These are phyloP conservation scores for Neoascia interrupta DNA, from an alignment of 2,888 invertebrate species.

Conservation along the genomic window DNA sequence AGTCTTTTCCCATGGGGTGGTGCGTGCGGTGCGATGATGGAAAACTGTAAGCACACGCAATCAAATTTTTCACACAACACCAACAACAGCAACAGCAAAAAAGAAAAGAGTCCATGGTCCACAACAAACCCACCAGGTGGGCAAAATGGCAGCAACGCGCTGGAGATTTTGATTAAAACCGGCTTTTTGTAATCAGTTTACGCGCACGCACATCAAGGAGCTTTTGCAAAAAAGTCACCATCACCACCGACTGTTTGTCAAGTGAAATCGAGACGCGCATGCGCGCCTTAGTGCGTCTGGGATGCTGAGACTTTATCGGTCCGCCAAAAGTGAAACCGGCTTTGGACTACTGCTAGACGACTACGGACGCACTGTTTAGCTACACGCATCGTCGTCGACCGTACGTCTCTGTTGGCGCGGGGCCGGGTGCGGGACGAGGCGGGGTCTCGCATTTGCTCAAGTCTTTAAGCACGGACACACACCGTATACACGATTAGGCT, in stretches of 20 bases:
- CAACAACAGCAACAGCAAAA: background rate
- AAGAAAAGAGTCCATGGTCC: slow-evolving; percentile 6
- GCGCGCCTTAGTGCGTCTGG: slow-evolving; percentile 7
- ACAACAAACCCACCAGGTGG: slow-evolving; percentile 67
- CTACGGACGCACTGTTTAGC: slow-evolving; percentile 19
- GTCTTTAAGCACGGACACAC: slow-evolving; percentile 66
- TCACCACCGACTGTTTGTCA: no score
- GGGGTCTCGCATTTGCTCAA: slow-evolving; percentile 34
- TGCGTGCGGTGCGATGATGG: slow-evolving; percentile 39
- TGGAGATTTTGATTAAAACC: slow-evolving; percentile 53
- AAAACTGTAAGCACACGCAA: slow-evolving; percentile 61
- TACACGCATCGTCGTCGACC: slow-evolving; percentile 2
- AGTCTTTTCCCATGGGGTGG: slow-evolving; percentile 33
- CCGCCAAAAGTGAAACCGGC: slow-evolving; percentile 46
- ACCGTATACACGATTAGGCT: slow-evolving; percentile 55
- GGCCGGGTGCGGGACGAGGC: no score
- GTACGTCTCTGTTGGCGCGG: no score
- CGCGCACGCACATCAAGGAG: slow-evolving; percentile 62
- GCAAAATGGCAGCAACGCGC: slow-evolving; percentile 27
- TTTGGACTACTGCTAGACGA: slow-evolving; percentile 30
- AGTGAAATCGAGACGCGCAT: slow-evolving; percentile 65
- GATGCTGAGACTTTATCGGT: no score
- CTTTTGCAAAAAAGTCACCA: no score
- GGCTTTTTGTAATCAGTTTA: slow-evolving; percentile 55
- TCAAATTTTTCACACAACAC: slow-evolving; percentile 32